phyloP scores from a whole-genome alignment of 1,140 invertebrate genomes.

The Aphaenogaster floridana region DNA sequence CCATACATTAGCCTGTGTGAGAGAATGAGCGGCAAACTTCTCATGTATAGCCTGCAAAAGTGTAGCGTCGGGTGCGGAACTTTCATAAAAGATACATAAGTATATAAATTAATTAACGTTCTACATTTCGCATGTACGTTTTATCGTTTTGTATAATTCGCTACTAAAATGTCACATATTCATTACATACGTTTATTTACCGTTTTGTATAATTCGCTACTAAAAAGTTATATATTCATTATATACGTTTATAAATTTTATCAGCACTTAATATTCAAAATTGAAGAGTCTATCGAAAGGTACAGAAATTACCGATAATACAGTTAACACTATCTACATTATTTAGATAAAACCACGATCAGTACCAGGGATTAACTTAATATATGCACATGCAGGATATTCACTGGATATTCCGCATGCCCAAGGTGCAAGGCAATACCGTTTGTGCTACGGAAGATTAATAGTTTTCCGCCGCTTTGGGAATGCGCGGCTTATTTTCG shows the following conservation, averaged over 20 bases:
- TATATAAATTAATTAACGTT: slow-evolving; percentile 2
- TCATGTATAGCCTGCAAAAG: slow-evolving; percentile 29
- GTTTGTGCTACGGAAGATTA: slow-evolving; percentile 53
- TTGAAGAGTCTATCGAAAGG: background rate
- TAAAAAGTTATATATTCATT: background rate
- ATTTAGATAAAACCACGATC: slow-evolving; percentile 10
- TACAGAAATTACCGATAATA: slow-evolving; percentile 36
- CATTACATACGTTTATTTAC: background rate
- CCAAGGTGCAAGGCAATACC: slow-evolving; percentile 13
- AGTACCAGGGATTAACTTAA: slow-evolving; percentile 19
- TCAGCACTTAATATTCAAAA: slow-evolving; percentile 9
- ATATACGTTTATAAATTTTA: slow-evolving; percentile 2
- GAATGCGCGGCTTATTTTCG: slow-evolving; percentile 58
- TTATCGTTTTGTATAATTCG: background rate
- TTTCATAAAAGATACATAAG: slow-evolving; percentile 6
- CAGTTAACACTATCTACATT: slow-evolving; percentile 9
- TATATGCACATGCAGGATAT: slow-evolving; percentile 2
- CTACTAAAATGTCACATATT: background rate
- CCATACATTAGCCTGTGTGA: slow-evolving; percentile 65
- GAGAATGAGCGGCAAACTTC: slow-evolving; percentile 62
- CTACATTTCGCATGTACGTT: background rate
- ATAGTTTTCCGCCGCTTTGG: slow-evolving; percentile 53
- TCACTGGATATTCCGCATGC: slow-evolving; percentile 20
- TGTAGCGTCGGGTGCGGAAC: background rate
- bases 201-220: background rate